phyloP scores from a whole-genome alignment of 2,888 invertebrate species.

The Aphidoletes aphidimyza region DNA sequence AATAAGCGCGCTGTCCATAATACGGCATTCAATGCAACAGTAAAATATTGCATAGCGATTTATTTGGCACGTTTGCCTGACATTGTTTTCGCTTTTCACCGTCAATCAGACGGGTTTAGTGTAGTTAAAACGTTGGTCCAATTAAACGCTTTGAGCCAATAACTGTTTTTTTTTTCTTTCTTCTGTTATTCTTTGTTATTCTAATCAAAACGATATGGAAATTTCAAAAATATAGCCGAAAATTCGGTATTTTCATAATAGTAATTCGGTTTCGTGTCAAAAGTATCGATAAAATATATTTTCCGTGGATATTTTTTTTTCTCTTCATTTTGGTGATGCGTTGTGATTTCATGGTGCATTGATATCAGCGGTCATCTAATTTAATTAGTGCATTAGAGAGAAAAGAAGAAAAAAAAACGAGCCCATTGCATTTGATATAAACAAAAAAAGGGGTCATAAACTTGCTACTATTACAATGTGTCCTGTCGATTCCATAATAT shows the following conservation, averaged over 20 bases:
- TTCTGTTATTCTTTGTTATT: too few species aligned
- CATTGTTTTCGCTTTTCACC: slow-evolving; percentile 45
- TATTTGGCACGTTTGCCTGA: background rate
- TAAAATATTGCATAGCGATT: background rate
- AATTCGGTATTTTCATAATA: too few species aligned
- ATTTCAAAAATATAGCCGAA: too few species aligned
- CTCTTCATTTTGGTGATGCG: background rate
- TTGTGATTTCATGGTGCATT: background rate
- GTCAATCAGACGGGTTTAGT: background rate
- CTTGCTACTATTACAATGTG: background rate
- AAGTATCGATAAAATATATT: too few species aligned
- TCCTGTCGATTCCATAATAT: background rate
- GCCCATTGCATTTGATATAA: slow-evolving; percentile 14
- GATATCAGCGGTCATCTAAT: slow-evolving; percentile 25
- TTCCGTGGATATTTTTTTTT: too few species aligned
- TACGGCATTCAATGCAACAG: background rate
- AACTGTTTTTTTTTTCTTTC: background rate
- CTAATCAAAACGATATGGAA: too few species aligned
- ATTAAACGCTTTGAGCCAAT: slow-evolving; percentile 15
- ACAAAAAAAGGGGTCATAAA: slow-evolving; percentile 24
- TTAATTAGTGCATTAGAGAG: slow-evolving; percentile 26
- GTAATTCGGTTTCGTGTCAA: too few species aligned
- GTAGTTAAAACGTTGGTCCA: slow-evolving; percentile 10
- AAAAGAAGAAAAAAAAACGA: background rate
- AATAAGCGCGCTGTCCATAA: background rate